phyloP scores from a whole-genome alignment of 2,797 vertebrate species.

The Linurgus olivaceus region DNA sequence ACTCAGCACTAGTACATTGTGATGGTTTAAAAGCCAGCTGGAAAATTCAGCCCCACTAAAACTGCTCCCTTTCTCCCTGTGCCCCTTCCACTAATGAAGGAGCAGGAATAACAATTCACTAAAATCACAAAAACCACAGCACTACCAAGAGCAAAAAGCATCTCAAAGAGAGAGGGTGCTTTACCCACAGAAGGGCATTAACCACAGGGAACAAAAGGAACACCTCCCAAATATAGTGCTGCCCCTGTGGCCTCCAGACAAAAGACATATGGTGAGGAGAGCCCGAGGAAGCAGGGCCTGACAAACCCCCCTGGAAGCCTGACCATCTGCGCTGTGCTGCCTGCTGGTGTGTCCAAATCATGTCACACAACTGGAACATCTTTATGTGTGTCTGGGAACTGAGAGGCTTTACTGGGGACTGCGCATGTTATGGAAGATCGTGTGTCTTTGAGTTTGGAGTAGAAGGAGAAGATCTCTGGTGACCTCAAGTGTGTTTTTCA shows the following conservation, averaged over 20 bases:
- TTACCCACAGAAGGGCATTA: background rate
- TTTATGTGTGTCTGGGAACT: background rate
- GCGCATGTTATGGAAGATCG: background rate
- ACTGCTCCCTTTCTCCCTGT: background rate
- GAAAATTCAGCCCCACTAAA: background rate
- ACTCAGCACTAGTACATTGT: background rate
- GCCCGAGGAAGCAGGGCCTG: background rate
- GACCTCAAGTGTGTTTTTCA: background rate
- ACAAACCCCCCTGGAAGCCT: background rate
- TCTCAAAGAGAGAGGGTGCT: background rate
- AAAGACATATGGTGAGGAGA: background rate
- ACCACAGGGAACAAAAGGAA: background rate
- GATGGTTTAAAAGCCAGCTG: background rate
- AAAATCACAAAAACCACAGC: background rate
- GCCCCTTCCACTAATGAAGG: rapidly evolving
- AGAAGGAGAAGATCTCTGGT: background rate
- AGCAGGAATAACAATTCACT: background rate
- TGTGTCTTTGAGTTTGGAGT: background rate
- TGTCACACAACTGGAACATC: background rate
- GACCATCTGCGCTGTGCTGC: rapidly evolving
- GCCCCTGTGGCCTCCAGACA: background rate
- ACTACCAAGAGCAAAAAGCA: background rate
- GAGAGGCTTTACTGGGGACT: background rate
- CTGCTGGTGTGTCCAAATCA: rapidly evolving
- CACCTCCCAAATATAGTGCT: background rate